Base-by-base conservation (phyloP, 2,888 invertebrate species). In the Caenorhabditis zanzibari region DNA sequence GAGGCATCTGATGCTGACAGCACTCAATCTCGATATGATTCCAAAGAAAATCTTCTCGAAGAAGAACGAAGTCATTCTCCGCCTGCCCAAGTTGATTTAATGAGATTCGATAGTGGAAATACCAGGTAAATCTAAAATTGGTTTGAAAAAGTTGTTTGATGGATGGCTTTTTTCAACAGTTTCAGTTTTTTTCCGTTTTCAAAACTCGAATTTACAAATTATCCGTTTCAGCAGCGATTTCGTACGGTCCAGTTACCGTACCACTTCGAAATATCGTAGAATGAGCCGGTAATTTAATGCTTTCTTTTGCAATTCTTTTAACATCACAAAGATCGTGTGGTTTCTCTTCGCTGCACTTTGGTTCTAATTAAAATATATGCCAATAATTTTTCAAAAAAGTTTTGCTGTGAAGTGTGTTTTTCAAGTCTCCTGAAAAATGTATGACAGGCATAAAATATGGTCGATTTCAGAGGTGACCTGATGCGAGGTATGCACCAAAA, bases 401-500 rank as follows among this genome's bases (percentile, higher is more conserved):
- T 16, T 58, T 68, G 68, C 56, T 44, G 54, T 68, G 68, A 22
- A 38, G 68, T 68, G 76, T 68, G 41, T 22, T 52, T 52, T 54
- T 24, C 7, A 7, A 16, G 1, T 52, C 24, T 32, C 38, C 22
- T 63, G 16, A 19, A 58, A n/a, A 2, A 26, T 49, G 19, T 22
- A 32, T 47, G 14, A 24, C 28, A 28, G 4, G 10, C 7, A 19
- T 56, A 19, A 12, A 41, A 61, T 41, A 14, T 56, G 19, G 3
- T n/a, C 2, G 19, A 19, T 81, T 87, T 64, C 85, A 88, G 88
- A 77, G 80, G 87, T 38, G 88, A 88, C 28, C 59, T 88, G 81
- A 85, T 88, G 85, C 79, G 84, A 16, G 82, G 85, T 47, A 84
- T 88, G 81, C 87, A 83, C 32, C 66, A 82, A 32, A 85, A 85